phyloP scores from a whole-genome alignment of 2,113 vertebrate genomes.

The Eptatretus burgeri region DNA sequence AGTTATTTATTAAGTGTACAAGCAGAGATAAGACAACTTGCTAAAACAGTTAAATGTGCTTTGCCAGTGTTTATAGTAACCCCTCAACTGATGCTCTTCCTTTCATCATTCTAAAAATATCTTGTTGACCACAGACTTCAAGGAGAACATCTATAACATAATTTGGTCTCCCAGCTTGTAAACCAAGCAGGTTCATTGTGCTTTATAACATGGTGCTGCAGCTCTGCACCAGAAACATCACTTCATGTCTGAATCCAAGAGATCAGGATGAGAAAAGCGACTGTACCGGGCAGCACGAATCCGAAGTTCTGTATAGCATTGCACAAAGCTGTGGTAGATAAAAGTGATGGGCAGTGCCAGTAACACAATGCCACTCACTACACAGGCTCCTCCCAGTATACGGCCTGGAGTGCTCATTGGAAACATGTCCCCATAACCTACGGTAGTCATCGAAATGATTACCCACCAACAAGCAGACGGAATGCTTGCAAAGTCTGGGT shows the following conservation, averaged over 20 bases:
- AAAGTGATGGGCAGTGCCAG: slow-evolving; percentile 89
- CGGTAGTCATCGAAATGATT: slow-evolving; percentile 98
- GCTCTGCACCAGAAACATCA: background rate
- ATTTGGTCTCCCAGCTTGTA: background rate
- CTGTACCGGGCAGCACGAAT: slow-evolving; percentile 53
- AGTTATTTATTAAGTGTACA: too few species aligned
- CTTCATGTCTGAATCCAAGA: background rate
- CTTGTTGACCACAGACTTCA: background rate
- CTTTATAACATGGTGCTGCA: background rate
- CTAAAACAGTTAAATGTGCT: too few species aligned
- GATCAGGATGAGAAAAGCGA: background rate
- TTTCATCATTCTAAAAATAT: too few species aligned
- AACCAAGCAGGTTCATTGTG: background rate
- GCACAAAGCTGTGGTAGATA: slow-evolving; percentile 98
- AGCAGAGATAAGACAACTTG: too few species aligned
- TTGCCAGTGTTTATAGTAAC: too few species aligned
- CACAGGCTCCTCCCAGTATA: slow-evolving; percentile 78
- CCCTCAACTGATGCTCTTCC: too few species aligned
- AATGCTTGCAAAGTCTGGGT: slow-evolving; percentile 78
- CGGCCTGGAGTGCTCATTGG: slow-evolving; percentile 71
- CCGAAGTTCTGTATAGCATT: slow-evolving; percentile 90
- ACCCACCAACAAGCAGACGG: slow-evolving; percentile 97
- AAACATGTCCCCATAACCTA: slow-evolving; percentile 93
- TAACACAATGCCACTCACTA: slow-evolving; percentile 86
- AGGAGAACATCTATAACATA: background rate